phyloP scores from a whole-genome alignment of 92 coral and sea anemone species.

The Chrysogorgia sp. region DNA sequence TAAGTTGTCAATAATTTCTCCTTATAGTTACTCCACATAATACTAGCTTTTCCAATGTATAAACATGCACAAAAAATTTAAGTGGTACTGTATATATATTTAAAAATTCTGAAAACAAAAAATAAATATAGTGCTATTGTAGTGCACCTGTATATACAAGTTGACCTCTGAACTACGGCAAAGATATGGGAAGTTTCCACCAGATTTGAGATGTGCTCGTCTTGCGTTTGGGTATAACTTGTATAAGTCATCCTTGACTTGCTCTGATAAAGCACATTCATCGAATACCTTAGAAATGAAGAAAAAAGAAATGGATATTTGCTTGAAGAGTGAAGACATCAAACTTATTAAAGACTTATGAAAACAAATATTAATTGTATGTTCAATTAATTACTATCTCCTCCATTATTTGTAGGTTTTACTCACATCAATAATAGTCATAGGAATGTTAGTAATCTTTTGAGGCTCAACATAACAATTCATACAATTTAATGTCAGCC shows the following conservation, averaged over 20 bases:
- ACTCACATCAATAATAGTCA: slow-evolving; percentile 96
- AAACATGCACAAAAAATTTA: no score
- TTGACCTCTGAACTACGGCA: slow-evolving; percentile 94
- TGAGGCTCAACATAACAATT: slow-evolving; percentile 95
- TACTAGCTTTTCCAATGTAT: no score
- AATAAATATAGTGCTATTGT: background rate
- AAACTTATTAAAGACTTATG: no score
- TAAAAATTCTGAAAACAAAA: background rate
- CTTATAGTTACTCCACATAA: no score
- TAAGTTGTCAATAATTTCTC: no score
- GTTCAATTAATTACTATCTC: no score
- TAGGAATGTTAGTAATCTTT: slow-evolving; percentile 75
- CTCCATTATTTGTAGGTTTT: background rate
- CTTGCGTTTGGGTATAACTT: slow-evolving; percentile 91
- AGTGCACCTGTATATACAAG: slow-evolving; percentile 81
- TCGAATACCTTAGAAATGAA: slow-evolving; percentile 78
- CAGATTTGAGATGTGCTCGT: slow-evolving; percentile 94
- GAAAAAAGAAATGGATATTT: no score
- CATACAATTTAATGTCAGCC: slow-evolving; percentile 90
- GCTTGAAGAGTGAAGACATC: no score
- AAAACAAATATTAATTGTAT: background rate
- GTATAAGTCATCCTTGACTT: slow-evolving; percentile 89
- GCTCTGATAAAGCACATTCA: slow-evolving; percentile 97
- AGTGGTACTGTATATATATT: no score
- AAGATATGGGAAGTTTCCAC: slow-evolving; percentile 96